phyloP scores from a whole-genome alignment of 1,140 invertebrate genomes.

The Gonioctena quinquepunctata region DNA sequence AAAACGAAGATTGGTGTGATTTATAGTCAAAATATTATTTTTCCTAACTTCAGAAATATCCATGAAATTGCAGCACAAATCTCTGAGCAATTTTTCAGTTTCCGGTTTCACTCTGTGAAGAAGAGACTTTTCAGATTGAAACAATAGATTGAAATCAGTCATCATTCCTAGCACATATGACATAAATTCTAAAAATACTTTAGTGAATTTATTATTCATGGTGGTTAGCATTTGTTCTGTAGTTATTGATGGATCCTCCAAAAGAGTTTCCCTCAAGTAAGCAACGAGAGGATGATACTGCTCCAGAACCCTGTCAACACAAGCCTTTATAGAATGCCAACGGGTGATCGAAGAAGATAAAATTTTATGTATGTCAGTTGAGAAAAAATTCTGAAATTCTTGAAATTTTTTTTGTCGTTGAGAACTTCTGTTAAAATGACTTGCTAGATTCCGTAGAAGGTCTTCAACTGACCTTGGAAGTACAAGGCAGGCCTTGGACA shows the following conservation, averaged over 20 bases:
- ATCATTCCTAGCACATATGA: constrained; percentile 41
- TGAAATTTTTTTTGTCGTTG: not conserved
- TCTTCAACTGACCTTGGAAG: constrained; percentile 23
- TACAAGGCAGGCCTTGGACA: constrained; percentile 22
- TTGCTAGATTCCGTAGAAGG: constrained; percentile 1
- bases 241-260: constrained; percentile 49
- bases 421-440: not conserved
- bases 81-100: constrained; percentile 29
- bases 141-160: constrained; percentile 46
- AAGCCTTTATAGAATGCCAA: not conserved
- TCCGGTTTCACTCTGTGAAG: constrained; percentile 42
- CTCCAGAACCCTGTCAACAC: not conserved
- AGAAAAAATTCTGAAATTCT: not conserved
- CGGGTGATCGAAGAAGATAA: not conserved
- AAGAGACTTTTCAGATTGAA: constrained; percentile 46
- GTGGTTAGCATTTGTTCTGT: constrained; percentile 44
- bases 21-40: not conserved
- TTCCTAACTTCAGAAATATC: constrained; percentile 6
- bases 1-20: not conserved
- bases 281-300: constrained; percentile 40
- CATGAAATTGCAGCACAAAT: constrained; percentile 17
- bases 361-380: not conserved
- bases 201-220: constrained; percentile 40
- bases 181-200: constrained; percentile 49
- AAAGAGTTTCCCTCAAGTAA: constrained; percentile 45